A percentile compares a stretch with the other conserved stretches of the same genome.
These are phyloP conservation scores for Bothrops jararaca DNA, from an alignment of 2,113 vertebrate genomes.

Conservation along the genomic window DNA sequence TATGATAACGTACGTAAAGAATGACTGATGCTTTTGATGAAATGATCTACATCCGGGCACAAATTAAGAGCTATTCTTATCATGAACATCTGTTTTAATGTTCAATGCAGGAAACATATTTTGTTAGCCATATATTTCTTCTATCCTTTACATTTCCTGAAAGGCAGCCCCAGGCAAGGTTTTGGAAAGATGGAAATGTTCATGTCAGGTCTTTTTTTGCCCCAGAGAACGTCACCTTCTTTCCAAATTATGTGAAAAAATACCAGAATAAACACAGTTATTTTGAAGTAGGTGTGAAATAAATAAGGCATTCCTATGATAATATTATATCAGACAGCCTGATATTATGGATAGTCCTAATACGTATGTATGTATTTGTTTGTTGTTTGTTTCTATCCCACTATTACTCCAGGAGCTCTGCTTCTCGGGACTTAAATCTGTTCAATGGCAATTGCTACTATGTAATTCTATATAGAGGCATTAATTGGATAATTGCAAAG, in stretches of 20 bases:
- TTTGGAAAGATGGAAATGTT: constrained; percentile 4
- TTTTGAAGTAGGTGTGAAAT: not conserved
- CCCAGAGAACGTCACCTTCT: not conserved
- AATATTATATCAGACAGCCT: not conserved
- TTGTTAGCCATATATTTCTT: constrained; percentile 31
- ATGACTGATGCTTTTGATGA: constrained; percentile 17
- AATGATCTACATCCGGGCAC: constrained; percentile 17
- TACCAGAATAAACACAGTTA: not conserved
- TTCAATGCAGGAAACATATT: constrained; percentile 31
- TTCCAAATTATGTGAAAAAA: not conserved
- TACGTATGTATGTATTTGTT: not conserved
- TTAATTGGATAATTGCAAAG: not conserved
- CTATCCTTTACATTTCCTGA: constrained; percentile 41
- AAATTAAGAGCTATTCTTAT: constrained; percentile 36
- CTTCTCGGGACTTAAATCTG: not conserved
- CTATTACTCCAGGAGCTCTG: not conserved
- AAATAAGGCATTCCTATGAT: no score
- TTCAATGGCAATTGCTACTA: not conserved
- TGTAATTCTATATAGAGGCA: not conserved
- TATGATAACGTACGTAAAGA: no score
- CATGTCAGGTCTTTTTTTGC: constrained; percentile 19
- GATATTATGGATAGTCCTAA: not conserved
- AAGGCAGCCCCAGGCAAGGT: constrained; percentile 42
- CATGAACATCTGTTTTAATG: constrained; percentile 17
- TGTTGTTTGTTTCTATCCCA: not conserved